Conservation (phyloP, 2,113 vertebrate species). For the Pelecanus crispus region DNA sequence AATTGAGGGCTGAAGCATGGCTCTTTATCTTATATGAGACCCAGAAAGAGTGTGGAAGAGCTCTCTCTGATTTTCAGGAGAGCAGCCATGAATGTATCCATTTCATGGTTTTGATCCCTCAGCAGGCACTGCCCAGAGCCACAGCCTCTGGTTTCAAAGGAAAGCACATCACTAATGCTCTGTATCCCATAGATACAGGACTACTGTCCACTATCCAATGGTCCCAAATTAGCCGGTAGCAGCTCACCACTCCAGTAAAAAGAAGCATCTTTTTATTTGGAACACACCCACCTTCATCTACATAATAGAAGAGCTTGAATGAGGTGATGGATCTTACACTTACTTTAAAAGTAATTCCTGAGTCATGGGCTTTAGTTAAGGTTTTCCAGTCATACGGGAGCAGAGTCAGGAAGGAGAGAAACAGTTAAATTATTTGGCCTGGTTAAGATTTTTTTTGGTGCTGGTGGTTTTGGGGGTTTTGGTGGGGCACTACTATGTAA, state of each 20-base stretch:
- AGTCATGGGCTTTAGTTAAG: neutral
- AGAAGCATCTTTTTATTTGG: neutral
- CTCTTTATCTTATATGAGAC: neutral
- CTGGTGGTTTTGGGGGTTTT: neutral
- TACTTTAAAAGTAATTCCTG: neutral
- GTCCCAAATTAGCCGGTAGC: neutral
- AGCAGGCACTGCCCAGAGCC: neutral
- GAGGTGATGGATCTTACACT: neutral
- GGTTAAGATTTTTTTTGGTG: neutral
- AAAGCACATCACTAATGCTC: neutral
- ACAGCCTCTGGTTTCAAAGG: neutral
- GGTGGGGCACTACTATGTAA: neutral
- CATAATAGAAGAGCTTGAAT: neutral
- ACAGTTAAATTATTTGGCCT: neutral
- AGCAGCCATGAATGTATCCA: neutral
- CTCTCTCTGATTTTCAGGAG: neutral
- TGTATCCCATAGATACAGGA: neutral
- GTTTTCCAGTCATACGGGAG: neutral
- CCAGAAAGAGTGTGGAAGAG: neutral
- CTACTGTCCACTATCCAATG: accelerated
- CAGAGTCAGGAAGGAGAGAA: neutral
- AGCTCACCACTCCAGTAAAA: neutral
- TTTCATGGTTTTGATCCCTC: neutral
- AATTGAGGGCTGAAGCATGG: neutral
- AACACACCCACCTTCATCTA: neutral